phyloP scores from a whole-genome alignment of 2,888 invertebrate genomes.

The Craniophora ligustri region DNA sequence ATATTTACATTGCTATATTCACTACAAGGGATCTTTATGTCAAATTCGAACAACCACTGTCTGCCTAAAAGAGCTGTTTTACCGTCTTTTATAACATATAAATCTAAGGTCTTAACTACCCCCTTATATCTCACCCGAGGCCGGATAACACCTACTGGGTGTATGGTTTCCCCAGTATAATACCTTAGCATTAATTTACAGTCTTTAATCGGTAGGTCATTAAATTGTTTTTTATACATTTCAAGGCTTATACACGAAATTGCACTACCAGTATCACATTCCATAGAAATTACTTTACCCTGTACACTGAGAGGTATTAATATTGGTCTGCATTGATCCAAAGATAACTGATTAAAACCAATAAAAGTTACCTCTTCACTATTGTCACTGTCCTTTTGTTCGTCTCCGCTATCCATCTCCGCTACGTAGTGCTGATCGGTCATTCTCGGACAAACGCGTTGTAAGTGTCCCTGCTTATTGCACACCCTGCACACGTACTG shows the following conservation, averaged over 20 bases:
- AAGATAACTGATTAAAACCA: no score
- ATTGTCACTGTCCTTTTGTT: no score
- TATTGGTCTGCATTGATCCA: neutral
- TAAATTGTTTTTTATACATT: neutral
- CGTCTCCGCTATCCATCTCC: no score
- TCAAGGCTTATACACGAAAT: neutral
- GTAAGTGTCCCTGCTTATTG: no score
- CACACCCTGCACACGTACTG: no score
- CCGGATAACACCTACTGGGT: slow-evolving; percentile 27
- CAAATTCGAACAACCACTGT: slow-evolving; percentile 40
- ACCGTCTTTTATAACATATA: slow-evolving; percentile 15
- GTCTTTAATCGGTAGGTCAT: neutral
- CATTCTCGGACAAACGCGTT: no score
- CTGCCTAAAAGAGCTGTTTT: slow-evolving; percentile 23
- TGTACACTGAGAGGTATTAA: neutral
- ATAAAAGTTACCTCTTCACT: no score
- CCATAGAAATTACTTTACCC: neutral
- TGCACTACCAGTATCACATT: slow-evolving; percentile 13
- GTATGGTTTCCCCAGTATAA: slow-evolving; percentile 27
- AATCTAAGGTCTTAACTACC: slow-evolving; percentile 5
- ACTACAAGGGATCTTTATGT: neutral
- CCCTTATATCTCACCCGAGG: slow-evolving; percentile 19
- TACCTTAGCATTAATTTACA: slow-evolving; percentile 15
- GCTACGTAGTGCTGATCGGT: no score
- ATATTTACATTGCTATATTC: neutral